Conservation (phyloP, 1,140 invertebrate genomes). For the Atta cephalotes region DNA sequence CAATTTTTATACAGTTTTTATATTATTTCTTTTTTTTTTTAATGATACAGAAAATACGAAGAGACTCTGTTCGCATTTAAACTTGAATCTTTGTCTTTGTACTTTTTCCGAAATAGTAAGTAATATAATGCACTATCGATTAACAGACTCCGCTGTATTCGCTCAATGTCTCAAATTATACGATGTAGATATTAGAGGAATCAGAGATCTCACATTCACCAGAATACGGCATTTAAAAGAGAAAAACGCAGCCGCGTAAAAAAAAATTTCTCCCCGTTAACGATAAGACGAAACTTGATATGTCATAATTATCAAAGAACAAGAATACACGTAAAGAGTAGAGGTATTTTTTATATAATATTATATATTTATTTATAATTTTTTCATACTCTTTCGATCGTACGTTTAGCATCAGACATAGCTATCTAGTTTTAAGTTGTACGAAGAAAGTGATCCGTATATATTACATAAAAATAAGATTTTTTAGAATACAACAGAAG, state of each 20-base stretch:
- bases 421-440: slow-evolving; percentile 37
- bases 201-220: slow-evolving; percentile 37
- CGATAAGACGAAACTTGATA: not conserved
- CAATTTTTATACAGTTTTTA: slow-evolving; percentile 33
- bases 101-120: slow-evolving; percentile 54
- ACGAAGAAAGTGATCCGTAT: not conserved
- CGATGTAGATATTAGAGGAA: slow-evolving; percentile 50
- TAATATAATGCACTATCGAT: slow-evolving; percentile 55
- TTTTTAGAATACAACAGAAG: not conserved
- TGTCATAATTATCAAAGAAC: slow-evolving; percentile 22
- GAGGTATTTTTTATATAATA: slow-evolving; percentile 47
- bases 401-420: slow-evolving; percentile 28
- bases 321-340: slow-evolving; percentile 8
- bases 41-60: not conserved
- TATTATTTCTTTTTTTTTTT: not conserved
- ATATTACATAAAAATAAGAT: not conserved
- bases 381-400: slow-evolving; percentile 11
- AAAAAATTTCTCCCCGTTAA: slow-evolving; percentile 1
- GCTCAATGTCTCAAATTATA: slow-evolving; percentile 56
- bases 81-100: slow-evolving; percentile 21
- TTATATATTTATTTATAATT: slow-evolving; percentile 35
- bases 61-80: slow-evolving; percentile 7
- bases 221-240: slow-evolving; percentile 2
- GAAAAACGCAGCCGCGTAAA: not conserved
- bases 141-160: slow-evolving; percentile 49